Evolutionary conservation across 2,113 vertebrate genomes (phyloP), one percentile per base, ranked within the genome.

Genomic region (Capreolus pygargus): DNA sequence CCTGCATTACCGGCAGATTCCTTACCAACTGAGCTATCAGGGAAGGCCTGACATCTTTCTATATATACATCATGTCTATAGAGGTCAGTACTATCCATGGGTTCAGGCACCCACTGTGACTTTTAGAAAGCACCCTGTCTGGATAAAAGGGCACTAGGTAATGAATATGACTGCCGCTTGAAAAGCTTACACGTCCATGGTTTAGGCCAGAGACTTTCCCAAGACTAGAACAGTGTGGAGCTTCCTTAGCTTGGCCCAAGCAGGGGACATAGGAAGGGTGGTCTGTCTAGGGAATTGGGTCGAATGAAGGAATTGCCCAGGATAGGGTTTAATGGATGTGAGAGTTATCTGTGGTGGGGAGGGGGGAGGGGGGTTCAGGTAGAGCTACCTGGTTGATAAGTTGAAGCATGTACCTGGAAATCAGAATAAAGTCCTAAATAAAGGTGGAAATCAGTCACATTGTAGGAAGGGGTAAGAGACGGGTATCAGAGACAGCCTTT

Each of bases 261-360:
- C 4, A 36, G 76, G 76, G 23, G 8, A 60, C 6, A 1, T 1
- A 28, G 19, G 23, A 19, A 33, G 39, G 10, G 17, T 1, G 15
- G 30, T 1, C 2, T 3, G 7, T 6, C 1, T 39, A 16, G 11
- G 2, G 6, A 12, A 21, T 23, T 0, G 1, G 23, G 58, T n/a
- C 0, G 2, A 25, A 30, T 7, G 21, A 27, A 47, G 39, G 39
- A 17, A 27, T 33, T 43, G 33, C 7, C 27, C 11, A 21, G 5
- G 8, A 11, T 21, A 7, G 17, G 36, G 7, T 5, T 23, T 14
- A 23, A 19, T 12, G 88, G 57, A 12, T 13, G 39, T 79, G 19
- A 11, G 28, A 17, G 19, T 10, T 54, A 17, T 5, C 1, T 30
- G 4, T 61, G 60, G 4, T 14, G 2, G 2, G 60, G 60, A 2